These are phyloP conservation scores for Odontocolon sp. DNA, from an alignment of 2,888 invertebrate genomes.

Conservation along the genomic window DNA sequence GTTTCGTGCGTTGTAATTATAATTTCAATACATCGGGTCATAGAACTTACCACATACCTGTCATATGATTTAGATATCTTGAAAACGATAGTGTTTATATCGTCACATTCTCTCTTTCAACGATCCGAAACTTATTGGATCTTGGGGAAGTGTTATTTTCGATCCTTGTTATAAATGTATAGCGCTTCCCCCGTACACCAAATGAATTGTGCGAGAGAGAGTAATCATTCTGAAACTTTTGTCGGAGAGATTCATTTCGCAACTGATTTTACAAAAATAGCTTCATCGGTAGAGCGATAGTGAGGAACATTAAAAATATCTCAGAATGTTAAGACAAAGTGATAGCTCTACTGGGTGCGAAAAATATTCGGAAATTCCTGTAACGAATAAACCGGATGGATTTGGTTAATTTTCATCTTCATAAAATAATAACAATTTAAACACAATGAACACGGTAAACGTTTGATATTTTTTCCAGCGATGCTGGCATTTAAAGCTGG, in stretches of 20 bases:
- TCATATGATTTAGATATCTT: too few relatives aligned
- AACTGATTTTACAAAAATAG: neutral
- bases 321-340: neutral
- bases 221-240: too few relatives aligned
- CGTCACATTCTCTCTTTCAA: too few relatives aligned
- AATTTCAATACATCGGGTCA: neutral
- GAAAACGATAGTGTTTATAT: too few relatives aligned
- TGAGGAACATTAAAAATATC: neutral
- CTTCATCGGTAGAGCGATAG: neutral
- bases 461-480: neutral
- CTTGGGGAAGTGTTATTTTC: too few relatives aligned
- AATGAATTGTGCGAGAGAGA: too few relatives aligned
- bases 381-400: neutral
- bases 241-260: too few relatives aligned
- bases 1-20: conserved; percentile 8
- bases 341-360: neutral
- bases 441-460: neutral
- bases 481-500: neutral
- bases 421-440: too few relatives aligned
- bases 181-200: too few relatives aligned
- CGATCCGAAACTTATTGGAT: too few relatives aligned
- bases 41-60: too few relatives aligned
- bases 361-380: neutral
- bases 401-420: neutral
- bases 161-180: too few relatives aligned